A percentile compares a stretch with the other conserved stretches of the same genome.
These are phyloP conservation scores for Furcula furcula DNA, from an alignment of 2,888 invertebrate genomes.

Conservation along the genomic window DNA sequence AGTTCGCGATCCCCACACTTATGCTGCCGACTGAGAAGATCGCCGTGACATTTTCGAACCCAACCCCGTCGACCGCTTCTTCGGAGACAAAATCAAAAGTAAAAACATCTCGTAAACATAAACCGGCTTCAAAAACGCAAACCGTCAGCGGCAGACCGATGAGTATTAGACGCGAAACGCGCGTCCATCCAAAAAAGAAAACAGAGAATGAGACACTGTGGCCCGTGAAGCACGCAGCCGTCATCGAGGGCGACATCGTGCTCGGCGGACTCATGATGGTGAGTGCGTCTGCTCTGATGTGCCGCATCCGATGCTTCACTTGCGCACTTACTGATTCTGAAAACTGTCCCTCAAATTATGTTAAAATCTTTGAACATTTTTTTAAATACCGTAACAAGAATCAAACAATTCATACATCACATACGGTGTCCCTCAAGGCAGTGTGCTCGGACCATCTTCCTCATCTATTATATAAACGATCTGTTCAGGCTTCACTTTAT, in stretches of 20 bases:
- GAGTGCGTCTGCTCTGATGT: no score
- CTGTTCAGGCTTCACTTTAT: no score
- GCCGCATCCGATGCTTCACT: no score
- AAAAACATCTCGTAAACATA: constrained; percentile 25
- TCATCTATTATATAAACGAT: no score
- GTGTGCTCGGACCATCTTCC: no score
- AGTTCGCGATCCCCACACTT: constrained; percentile 14
- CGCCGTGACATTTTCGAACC: not conserved
- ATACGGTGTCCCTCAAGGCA: no score
- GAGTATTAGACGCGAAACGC: constrained; percentile 17
- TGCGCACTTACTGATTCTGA: no score
- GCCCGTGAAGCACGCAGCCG: constrained; percentile 90
- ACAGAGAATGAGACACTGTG: constrained; percentile 67
- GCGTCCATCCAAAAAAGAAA: constrained; percentile 36
- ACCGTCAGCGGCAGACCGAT: not conserved
- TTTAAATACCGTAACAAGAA: no score
- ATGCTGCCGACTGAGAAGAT: constrained; percentile 17
- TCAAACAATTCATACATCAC: no score
- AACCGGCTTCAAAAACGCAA: constrained; percentile 13
- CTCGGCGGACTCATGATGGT: constrained; percentile 96
- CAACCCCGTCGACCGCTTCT: not conserved
- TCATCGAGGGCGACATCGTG: constrained; percentile 91
- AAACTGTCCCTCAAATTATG: no score
- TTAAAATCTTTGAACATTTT: no score
- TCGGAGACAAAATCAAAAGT: constrained; percentile 10